Base-by-base conservation (phyloP, 2,113 vertebrate genomes). In the Arizona elegans region DNA sequence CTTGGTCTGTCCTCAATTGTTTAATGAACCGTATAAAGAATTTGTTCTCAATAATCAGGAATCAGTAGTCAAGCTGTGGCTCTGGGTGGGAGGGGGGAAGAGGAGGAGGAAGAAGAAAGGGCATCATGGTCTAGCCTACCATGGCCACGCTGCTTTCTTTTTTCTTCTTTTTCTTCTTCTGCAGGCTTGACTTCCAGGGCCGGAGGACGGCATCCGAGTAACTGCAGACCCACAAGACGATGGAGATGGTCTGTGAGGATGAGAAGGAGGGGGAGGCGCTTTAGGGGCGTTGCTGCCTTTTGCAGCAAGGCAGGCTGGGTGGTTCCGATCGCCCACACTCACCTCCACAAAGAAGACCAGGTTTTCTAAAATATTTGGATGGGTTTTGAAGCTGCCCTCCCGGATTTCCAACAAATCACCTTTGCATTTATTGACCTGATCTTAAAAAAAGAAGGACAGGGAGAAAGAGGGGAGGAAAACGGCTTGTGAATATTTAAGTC, bases 101-200 rank as follows among this genome's bases (percentile, higher is more conserved):
- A 56, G 23, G 43, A 53, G 26, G 47, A 50, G 2, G 86, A 53
- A 1, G 43, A 7, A 86, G 47, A 86, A 47, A 86, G 11, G 26
- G 24, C 12, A 52, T 11, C 86, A 52, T 1, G 5, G 4, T 13
- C 9, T 33, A 7, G 88, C 55, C 10, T 98, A 99, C 99, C 98
- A 98, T 97, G 86, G 97, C 95, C 56, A 98, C 94, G 96, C 96
- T 98, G 81, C 96, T 96, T 90, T 99, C 99, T 98, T 99, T 99
- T 98, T 99, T 99, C 98, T 99, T 99, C 97, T 99, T 99, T 96
- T 99, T 99, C 98, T 99, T 99, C 97, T 99, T 99, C 94, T 99
- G 99, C 97, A 99, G 97, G 97, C 98, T 99, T 89, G 98, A 98
- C 97, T 99, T 99, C 85, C 99, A 98, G 15, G 99, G 99, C 95